These are phyloP conservation scores for Trichechus manatus DNA, from an alignment of 2,113 vertebrate species.

Conservation along the genomic window DNA sequence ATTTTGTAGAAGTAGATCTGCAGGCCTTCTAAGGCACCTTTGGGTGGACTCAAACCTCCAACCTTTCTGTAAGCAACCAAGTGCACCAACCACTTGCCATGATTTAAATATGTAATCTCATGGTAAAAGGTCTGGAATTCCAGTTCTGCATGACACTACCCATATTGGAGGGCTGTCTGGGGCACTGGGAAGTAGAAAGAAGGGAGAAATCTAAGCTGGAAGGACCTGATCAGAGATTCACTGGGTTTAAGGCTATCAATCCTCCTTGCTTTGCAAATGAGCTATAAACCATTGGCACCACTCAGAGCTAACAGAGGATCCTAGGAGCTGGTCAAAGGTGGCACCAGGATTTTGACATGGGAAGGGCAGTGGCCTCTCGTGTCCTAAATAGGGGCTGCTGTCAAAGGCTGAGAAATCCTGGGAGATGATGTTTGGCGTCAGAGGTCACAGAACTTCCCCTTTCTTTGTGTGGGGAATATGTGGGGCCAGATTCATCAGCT, in stretches of 20 bases:
- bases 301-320: not conserved
- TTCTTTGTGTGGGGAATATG: not conserved
- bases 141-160: not conserved
- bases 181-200: not conserved
- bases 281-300: fast-evolving
- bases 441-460: not conserved
- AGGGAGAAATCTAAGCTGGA: not conserved
- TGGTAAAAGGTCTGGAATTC: not conserved
- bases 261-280: not conserved
- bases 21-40: too few species aligned
- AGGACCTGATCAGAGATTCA: not conserved
- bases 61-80: not conserved
- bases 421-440: not conserved
- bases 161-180: not conserved
- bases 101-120: not conserved
- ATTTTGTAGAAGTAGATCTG: too few species aligned
- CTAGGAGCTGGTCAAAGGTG: not conserved
- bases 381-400: not conserved
- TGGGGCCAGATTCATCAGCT: not conserved
- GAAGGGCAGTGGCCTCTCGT: not conserved
- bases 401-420: not conserved
- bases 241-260: too few species aligned
- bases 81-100: not conserved
- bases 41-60: not conserved
- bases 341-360: not conserved